A percentile compares a stretch with the other conserved stretches of the same genome.
Conservation (phyloP, 1,140 invertebrate genomes). For the Heliconius himera region DNA sequence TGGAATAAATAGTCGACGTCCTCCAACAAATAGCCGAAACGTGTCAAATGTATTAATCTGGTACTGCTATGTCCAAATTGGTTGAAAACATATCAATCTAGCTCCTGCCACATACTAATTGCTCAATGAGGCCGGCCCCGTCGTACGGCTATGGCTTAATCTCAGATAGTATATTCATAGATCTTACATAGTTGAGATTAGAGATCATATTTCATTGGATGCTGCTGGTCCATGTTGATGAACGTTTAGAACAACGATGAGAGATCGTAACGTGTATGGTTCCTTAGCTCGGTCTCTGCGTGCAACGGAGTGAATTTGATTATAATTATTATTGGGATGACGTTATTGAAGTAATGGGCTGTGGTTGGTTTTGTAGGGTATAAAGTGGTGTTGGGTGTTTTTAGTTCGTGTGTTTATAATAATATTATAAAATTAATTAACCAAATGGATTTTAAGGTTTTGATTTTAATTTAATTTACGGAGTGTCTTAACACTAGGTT, state of each 20-base stretch:
- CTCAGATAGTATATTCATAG: constrained; percentile 4
- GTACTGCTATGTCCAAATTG: constrained; percentile 27
- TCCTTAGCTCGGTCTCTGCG: constrained; percentile 27
- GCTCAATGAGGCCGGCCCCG: constrained; percentile 31
- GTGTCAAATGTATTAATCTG: constrained; percentile 28
- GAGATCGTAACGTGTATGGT: constrained; percentile 25
- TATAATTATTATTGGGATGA: constrained; percentile 6
- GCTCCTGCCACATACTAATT: constrained; percentile 30
- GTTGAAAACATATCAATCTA: constrained; percentile 37
- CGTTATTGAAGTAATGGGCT: too few species aligned
- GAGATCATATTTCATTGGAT: constrained; percentile 19
- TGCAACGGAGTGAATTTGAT: constrained; percentile 10
- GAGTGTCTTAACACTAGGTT: too few species aligned
- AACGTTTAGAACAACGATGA: constrained; percentile 23
- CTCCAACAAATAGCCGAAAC: constrained; percentile 12
- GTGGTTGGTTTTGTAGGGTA: too few species aligned
- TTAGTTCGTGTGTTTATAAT: too few species aligned
- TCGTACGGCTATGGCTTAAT: constrained; percentile 24
- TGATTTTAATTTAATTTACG: too few species aligned
- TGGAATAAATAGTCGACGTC: constrained; percentile 9
- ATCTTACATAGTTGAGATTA: constrained; percentile 6
- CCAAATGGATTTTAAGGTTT: too few species aligned
- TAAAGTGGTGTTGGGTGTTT: too few species aligned
- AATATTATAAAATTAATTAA: too few species aligned
- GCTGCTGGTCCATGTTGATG: constrained; percentile 17